Base-by-base conservation (phyloP, 2,113 vertebrate species). In the Pimephales promelas region DNA sequence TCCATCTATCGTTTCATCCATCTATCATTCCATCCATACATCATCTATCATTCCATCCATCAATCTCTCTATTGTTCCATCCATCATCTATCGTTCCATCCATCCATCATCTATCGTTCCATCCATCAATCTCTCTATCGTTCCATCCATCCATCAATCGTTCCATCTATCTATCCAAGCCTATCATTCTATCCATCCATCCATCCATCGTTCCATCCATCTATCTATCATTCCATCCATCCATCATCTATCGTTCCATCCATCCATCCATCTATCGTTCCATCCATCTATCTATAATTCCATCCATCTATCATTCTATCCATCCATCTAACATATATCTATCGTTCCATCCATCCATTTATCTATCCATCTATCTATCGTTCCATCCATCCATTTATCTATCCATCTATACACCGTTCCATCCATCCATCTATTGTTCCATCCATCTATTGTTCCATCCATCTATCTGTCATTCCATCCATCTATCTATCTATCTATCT, bases 201-300 rank as follows among this genome's bases (percentile, higher is more conserved):
- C 82, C 72, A 54, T 84, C 40, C 72, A n/a, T 72, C 75, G n/a
- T 9, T 71, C n/a, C 14, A 64, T 47, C 79, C 2, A 73, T 84
- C 54, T 72, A 20, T 72, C 26, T n/a, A 3, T 34, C 14, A 3
- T 14, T 56, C 20, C 1, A 1, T 56, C 54, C 8, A 6, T 56
- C 20, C 1, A 20, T 57, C 56, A n/a, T n/a, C n/a, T n/a, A n/a
- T n/a, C n/a, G n/a, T n/a, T n/a, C n/a, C n/a, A n/a, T n/a, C n/a
- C n/a, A n/a, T 66, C 45, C 56, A 54, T 10, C 54, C 20, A 1
- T 64, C 26, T 64, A 64, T 47, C 79, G 2, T n/a, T n/a, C n/a
- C n/a, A n/a, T n/a, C n/a, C n/a, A 73, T 84, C 54, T 72, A 20
- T 72, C 26, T n/a, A 3, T 79, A 8, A 1, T 14, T 56, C 20